phyloP scores from a whole-genome alignment of 2,113 vertebrate genomes.

The Anarrhichthys ocellatus region DNA sequence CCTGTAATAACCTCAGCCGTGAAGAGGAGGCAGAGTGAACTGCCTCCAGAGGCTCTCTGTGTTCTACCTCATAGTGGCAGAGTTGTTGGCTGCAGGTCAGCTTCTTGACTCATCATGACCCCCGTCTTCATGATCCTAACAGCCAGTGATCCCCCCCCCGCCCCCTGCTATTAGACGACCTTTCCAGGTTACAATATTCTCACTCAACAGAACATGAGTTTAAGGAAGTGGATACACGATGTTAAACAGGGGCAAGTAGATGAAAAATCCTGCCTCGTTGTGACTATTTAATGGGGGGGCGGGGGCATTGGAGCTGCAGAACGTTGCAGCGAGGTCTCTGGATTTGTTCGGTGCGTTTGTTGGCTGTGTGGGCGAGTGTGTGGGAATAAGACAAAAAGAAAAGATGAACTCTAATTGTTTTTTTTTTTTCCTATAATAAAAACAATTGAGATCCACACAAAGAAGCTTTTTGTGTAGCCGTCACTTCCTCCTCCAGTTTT shows the following conservation, averaged over 20 bases:
- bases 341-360: neutral
- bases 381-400: conserved; percentile 14
- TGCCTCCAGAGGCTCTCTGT: conserved; percentile 38
- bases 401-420: conserved; percentile 6
- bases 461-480: conserved; percentile 11
- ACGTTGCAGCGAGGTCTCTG: neutral
- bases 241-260: neutral
- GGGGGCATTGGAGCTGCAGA: neutral
- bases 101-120: conserved; percentile 34
- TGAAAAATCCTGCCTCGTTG: neutral
- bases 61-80: conserved; percentile 48
- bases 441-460: conserved; percentile 14
- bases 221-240: conserved; percentile 6
- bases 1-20: conserved; percentile 36
- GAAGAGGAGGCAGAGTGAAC: conserved; percentile 28
- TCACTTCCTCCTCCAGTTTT: neutral
- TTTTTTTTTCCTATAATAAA: conserved; percentile 11
- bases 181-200: conserved; percentile 4
- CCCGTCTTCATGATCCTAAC: conserved; percentile 13
- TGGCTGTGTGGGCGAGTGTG: conserved; percentile 17
- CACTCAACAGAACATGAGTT: neutral
- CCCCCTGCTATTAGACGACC: neutral
- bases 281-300: conserved; percentile 14
- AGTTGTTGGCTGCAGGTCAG: conserved; percentile 60
- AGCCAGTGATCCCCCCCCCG: neutral